Percentiles rank a stretch among this genome's conserved stretches.
Conservation (phyloP, 2,888 invertebrate species). For the Watsonalla cultraria region DNA sequence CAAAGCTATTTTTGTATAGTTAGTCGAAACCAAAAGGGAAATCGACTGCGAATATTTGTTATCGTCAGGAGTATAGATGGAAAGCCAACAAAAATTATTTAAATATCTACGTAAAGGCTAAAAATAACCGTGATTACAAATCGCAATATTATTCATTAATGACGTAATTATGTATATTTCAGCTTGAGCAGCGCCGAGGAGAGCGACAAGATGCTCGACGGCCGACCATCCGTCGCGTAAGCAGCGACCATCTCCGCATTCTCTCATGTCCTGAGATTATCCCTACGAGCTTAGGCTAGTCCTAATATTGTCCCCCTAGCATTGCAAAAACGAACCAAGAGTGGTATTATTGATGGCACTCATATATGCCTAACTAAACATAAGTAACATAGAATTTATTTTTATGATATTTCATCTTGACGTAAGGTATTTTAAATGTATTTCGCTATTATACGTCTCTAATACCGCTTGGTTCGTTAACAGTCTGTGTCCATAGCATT, state of each 20-base stretch:
- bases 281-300: slow-evolving; percentile 40
- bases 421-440: background rate
- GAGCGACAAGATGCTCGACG: slow-evolving; percentile 86
- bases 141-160: background rate
- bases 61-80: too few species aligned
- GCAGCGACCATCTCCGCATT: slow-evolving; percentile 21
- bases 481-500: slow-evolving; percentile 43
- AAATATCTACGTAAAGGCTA: too few species aligned
- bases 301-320: slow-evolving; percentile 42
- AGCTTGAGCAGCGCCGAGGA: slow-evolving; percentile 84
- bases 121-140: too few species aligned
- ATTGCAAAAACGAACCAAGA: slow-evolving; percentile 15
- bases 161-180: slow-evolving; percentile 27
- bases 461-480: slow-evolving; percentile 34
- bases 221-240: slow-evolving; percentile 84
- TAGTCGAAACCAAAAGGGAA: too few species aligned
- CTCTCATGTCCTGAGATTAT: slow-evolving; percentile 17
- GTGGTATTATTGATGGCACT: slow-evolving; percentile 33
- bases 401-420: slow-evolving; percentile 35
- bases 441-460: slow-evolving; percentile 21
- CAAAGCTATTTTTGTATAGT: too few species aligned
- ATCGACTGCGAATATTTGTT: too few species aligned
- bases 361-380: slow-evolving; percentile 27
- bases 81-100: too few species aligned
- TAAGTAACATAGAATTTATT: slow-evolving; percentile 54